These are phyloP conservation scores for Caretta caretta DNA, from an alignment of 2,113 vertebrate genomes.

Conservation along the genomic window DNA sequence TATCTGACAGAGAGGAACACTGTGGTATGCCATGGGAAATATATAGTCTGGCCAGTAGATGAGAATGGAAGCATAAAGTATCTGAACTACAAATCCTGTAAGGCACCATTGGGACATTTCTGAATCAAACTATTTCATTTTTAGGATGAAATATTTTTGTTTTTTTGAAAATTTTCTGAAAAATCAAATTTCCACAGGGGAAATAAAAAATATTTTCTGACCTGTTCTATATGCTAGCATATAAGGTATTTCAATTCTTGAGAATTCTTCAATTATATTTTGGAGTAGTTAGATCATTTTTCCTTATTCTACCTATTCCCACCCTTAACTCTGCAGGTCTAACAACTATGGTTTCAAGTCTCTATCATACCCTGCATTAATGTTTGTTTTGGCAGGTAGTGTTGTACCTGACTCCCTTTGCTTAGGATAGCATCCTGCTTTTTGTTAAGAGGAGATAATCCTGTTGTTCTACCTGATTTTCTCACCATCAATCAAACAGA, in stretches of 20 bases:
- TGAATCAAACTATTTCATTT: background rate
- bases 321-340: no score
- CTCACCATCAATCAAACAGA: background rate
- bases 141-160: background rate
- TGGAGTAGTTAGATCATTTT: background rate
- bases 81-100: background rate
- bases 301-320: no score
- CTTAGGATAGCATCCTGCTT: background rate
- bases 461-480: background rate
- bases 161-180: background rate
- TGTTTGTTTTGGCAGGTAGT: background rate
- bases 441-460: background rate
- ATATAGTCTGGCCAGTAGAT: background rate
- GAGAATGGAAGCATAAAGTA: background rate
- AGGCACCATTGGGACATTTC: accelerated
- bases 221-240: background rate
- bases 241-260: background rate
- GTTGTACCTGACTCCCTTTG: background rate
- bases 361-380: background rate
- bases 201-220: background rate
- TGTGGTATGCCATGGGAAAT: background rate
- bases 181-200: background rate
- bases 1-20: background rate
- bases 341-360: background rate
- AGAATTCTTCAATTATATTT: background rate